These are phyloP conservation scores for Amniataba percoides DNA, from an alignment of 2,797 vertebrate species.

Conservation along the genomic window DNA sequence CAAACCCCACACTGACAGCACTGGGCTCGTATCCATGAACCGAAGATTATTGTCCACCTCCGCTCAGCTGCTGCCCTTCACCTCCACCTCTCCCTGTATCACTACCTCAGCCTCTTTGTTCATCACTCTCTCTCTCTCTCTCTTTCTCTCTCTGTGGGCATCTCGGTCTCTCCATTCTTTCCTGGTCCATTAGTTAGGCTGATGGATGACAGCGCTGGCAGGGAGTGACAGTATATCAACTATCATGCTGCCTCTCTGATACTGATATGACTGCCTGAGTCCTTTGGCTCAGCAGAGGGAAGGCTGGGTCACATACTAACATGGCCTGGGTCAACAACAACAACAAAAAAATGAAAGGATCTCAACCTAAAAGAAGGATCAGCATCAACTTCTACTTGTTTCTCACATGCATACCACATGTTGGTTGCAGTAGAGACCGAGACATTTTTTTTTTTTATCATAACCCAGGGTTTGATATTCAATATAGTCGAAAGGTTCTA, in stretches of 20 bases:
- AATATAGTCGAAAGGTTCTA: background rate
- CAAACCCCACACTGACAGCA: slow-evolving; percentile 34
- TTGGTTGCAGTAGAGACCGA: background rate
- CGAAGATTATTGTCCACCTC: slow-evolving; percentile 40
- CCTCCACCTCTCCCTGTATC: slow-evolving; percentile 25
- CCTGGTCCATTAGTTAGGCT: slow-evolving; percentile 72
- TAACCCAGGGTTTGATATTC: background rate
- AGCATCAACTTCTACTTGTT: background rate
- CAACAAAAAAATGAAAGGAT: background rate
- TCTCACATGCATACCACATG: background rate
- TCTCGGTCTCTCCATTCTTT: slow-evolving; percentile 50
- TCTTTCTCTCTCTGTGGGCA: slow-evolving; percentile 21
- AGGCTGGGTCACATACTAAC: slow-evolving; percentile 45
- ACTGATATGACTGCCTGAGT: slow-evolving; percentile 52
- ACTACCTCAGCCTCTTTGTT: slow-evolving; percentile 10
- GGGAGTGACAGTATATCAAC: slow-evolving; percentile 67
- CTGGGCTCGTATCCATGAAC: slow-evolving; percentile 3
- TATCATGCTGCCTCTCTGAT: slow-evolving; percentile 54
- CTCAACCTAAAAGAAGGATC: slow-evolving; percentile 2
- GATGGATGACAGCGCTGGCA: slow-evolving; percentile 72
- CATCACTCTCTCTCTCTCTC: background rate
- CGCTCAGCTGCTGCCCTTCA: slow-evolving; percentile 31
- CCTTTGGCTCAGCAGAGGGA: slow-evolving; percentile 44
- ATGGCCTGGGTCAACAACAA: slow-evolving; percentile 26
- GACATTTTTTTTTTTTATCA: background rate